Base-by-base conservation (phyloP, 2,888 invertebrate genomes). In the Nineta flava region DNA sequence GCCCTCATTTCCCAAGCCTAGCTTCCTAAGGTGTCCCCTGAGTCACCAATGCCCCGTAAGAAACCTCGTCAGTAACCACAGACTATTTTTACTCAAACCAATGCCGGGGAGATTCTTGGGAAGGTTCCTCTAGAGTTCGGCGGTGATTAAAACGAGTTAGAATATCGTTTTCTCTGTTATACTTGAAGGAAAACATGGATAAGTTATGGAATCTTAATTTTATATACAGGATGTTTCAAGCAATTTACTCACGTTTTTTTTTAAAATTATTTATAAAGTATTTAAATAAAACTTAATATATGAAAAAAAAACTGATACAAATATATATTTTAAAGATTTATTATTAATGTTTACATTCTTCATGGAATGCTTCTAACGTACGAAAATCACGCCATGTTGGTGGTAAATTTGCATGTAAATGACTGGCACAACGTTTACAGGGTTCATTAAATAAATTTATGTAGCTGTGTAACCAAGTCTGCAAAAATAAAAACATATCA, bases 331-430 rank as follows among this genome's bases (percentile, higher is more conserved):
- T n/a, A n/a, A n/a, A 32, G 10, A 32, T 7, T 15, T 44, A 10
- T 45, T 19, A 41, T 60, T 58, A 82, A 65, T 86, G 87, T 69
- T 90, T 86, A 64, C 95, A 95, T 63, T 91, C 88, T 67, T 94
- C 93, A 67, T 96, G 95, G 65, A 87, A 94, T 0, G 94, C 85
- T 62, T 93, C 91, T 49, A 91, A 71, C 1, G 86, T 87, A 57
- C 93, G 77, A 59, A 91, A 78, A 68, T 95, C 94, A 57, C 94
- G 75, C 93, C 94, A 95, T 0, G 94, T 94, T 0, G 95, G 94
- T 0, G 94, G 95, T 56, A 92, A 69, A 54, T 87, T 81, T 60
- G 85, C 85, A 56, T 87, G 83, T 1, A 95, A 72, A 62, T 90
- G 85, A 61, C 87, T 83, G 2, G 83, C 80, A 64, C 96, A 96